These are phyloP conservation scores for Stomatorhinus ivindoensis DNA, from an alignment of 2,113 vertebrate genomes.

Conservation along the genomic window DNA sequence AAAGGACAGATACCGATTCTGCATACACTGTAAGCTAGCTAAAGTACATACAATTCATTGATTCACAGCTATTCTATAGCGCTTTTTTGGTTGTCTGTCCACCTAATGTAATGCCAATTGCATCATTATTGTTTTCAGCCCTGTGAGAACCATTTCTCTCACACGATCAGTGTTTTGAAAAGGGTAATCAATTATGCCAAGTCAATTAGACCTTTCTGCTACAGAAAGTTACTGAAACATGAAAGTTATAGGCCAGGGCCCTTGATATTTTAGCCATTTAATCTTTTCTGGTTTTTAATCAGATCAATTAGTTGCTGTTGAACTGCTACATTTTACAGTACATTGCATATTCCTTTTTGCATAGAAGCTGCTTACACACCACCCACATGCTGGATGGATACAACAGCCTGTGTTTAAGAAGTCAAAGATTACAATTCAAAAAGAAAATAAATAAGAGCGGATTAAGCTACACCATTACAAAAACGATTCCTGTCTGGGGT, in stretches of 20 bases:
- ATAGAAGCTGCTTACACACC: neutral
- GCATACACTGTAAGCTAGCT: neutral
- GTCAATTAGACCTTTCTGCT: neutral
- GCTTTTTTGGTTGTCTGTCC: neutral
- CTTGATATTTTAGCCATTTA: slow-evolving; percentile 3
- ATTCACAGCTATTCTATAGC: neutral
- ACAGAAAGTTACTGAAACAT: neutral
- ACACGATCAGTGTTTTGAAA: neutral
- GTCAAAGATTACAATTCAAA: neutral
- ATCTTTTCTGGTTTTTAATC: neutral
- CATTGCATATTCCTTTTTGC: neutral
- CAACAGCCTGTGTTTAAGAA: neutral
- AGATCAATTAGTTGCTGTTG: neutral
- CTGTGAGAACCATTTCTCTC: neutral
- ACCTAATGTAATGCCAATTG: neutral
- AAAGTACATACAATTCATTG: neutral
- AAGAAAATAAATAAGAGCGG: neutral
- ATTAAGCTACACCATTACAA: neutral
- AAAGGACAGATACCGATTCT: neutral
- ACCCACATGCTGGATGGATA: neutral
- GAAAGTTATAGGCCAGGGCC: neutral
- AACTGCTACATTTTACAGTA: neutral
- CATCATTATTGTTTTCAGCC: neutral
- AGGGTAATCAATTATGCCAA: neutral
- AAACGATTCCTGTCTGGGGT: neutral